Conservation (phyloP, 2,113 vertebrate species). For the Nothocercus nigrocapillus region DNA sequence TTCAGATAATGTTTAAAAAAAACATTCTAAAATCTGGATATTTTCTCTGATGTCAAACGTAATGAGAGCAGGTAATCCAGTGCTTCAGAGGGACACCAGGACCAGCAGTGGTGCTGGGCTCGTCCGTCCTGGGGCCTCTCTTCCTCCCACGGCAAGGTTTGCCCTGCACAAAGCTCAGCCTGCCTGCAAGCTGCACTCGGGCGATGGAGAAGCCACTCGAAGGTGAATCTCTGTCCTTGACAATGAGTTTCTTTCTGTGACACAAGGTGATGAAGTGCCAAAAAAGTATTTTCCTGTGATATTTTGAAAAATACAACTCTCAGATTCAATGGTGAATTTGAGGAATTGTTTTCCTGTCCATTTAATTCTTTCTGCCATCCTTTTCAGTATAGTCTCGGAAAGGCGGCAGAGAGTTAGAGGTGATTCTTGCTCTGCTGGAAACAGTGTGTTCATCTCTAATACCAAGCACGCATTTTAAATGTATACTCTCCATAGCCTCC, state of each 20-base stretch:
- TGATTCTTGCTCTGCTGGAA: background rate
- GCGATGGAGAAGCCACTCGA: too few species aligned
- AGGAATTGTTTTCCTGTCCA: background rate
- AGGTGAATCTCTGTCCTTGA: background rate
- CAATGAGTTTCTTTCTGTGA: background rate
- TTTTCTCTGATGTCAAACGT: background rate
- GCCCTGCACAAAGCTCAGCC: background rate
- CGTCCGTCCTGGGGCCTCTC: background rate
- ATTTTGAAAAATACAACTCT: background rate
- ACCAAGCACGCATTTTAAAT: background rate
- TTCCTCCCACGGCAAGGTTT: background rate
- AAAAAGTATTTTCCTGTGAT: background rate
- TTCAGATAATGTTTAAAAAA: background rate
- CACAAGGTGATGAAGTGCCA: background rate
- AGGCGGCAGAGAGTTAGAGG: background rate
- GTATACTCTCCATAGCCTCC: background rate
- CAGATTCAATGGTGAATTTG: background rate
- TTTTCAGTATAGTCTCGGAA: background rate
- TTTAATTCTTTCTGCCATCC: background rate
- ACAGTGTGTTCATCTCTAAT: background rate
- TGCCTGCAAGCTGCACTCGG: background rate
- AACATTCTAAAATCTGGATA: background rate
- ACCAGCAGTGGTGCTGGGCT: background rate
- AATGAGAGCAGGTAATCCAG: background rate
- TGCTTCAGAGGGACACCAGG: background rate